These are phyloP conservation scores for Elgaria multicarinata DNA, from an alignment of 2,113 vertebrate species.

Conservation along the genomic window DNA sequence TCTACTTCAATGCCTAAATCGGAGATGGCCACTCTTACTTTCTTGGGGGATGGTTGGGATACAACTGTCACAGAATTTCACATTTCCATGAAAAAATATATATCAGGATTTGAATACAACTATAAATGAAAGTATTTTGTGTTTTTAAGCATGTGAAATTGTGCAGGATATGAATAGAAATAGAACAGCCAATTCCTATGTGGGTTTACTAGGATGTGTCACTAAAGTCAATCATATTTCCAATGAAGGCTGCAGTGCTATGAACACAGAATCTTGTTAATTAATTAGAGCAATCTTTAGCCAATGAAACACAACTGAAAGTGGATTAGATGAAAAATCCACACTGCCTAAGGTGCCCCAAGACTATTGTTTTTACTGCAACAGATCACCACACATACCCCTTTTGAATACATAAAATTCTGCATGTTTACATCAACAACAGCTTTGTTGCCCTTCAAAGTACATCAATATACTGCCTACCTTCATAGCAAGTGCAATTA, in stretches of 20 bases:
- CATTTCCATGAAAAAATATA: not conserved
- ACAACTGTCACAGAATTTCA: not conserved
- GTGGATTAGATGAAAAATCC: not conserved
- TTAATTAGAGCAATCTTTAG: not conserved
- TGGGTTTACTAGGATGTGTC: not conserved
- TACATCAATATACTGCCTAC: constrained; percentile 66
- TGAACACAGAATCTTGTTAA: not conserved
- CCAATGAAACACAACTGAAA: not conserved
- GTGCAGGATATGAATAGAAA: not conserved
- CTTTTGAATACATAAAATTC: not conserved
- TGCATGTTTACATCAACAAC: constrained; percentile 9
- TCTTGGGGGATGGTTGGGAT: too few species aligned
- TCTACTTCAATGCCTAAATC: not conserved
- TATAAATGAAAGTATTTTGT: not conserved
- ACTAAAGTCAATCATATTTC: not conserved
- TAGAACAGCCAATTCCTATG: not conserved
- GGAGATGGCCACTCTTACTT: not conserved
- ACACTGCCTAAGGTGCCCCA: not conserved
- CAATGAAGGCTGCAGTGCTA: not conserved
- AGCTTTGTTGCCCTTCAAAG: not conserved
- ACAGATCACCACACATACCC: not conserved
- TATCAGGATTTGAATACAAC: not conserved
- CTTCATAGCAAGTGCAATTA: constrained; percentile 97
- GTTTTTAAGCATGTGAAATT: not conserved
- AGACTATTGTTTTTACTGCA: not conserved